Evolutionary conservation across 2,113 vertebrate genomes (phyloP).

Genomic region (Strigops habroptila): DNA sequence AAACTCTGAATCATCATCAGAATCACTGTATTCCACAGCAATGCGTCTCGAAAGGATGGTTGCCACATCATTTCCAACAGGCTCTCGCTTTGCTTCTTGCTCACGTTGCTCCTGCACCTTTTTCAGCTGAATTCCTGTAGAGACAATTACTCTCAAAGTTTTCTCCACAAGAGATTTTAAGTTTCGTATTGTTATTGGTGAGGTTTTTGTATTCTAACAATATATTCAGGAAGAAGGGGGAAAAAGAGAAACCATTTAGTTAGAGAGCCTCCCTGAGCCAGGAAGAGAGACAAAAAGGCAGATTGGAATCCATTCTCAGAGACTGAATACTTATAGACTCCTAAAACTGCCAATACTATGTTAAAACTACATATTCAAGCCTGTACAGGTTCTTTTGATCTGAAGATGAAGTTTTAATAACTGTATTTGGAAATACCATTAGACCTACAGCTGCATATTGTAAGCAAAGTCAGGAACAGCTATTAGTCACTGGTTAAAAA

Average conservation of each 20-base stretch:
- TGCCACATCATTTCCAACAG: constrained; percentile 93
- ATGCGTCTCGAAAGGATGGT: constrained; percentile 95
- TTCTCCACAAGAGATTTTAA: neutral
- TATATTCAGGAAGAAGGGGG: neutral
- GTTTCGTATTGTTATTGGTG: neutral
- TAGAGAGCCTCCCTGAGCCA: neutral
- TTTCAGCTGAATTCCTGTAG: constrained; percentile 92
- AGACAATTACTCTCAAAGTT: neutral
- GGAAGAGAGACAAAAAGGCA: neutral
- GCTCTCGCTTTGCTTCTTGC: constrained; percentile 92
- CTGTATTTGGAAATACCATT: neutral
- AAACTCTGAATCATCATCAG: constrained; percentile 93
- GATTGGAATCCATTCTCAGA: neutral
- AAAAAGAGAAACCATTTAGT: neutral
- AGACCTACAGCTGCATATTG: neutral
- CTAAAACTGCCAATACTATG: neutral
- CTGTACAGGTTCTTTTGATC: neutral
- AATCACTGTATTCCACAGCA: constrained; percentile 96
- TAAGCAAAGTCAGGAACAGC: neutral
- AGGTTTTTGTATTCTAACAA: neutral
- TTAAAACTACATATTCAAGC: neutral
- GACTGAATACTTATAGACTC: neutral
- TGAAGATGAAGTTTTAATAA: neutral
- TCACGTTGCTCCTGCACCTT: constrained; percentile 99
- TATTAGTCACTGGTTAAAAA: neutral